These are phyloP conservation scores for Xylota sylvarum DNA, from an alignment of 2,888 invertebrate genomes.

Conservation along the genomic window DNA sequence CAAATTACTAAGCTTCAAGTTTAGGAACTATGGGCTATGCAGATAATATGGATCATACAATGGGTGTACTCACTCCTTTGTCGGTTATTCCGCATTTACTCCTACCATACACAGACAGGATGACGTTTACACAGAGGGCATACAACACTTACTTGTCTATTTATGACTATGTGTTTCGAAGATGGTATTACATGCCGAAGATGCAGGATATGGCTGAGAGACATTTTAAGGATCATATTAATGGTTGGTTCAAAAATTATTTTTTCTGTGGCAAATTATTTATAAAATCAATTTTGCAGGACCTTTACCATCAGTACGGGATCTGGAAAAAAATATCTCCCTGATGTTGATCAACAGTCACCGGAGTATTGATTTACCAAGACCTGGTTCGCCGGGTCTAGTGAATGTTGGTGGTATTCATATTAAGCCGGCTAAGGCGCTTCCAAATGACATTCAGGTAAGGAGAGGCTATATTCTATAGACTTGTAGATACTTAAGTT, in stretches of 20 bases:
- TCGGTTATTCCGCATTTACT: conserved; percentile 83
- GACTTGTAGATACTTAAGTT: too few species aligned
- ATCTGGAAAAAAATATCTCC: conserved; percentile 85
- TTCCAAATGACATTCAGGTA: conserved; percentile 82
- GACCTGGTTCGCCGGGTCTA: conserved; percentile 84
- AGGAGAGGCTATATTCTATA: neutral
- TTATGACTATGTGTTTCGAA: conserved; percentile 81
- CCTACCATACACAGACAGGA: conserved; percentile 83
- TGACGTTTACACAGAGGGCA: conserved; percentile 83
- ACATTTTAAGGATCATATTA: conserved; percentile 80
- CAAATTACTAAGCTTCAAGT: neutral
- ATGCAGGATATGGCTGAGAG: conserved; percentile 83
- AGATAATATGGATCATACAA: conserved; percentile 84
- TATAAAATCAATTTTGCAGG: conserved; percentile 78
- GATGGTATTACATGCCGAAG: conserved; percentile 83
- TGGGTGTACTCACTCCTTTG: conserved; percentile 84
- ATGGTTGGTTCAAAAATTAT: conserved; percentile 79
- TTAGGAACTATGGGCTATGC: conserved; percentile 84
- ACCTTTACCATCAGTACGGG: conserved; percentile 83
- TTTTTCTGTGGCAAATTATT: too few species aligned
- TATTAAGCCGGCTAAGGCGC: conserved; percentile 81
- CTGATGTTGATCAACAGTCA: conserved; percentile 86
- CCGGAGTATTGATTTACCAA: conserved; percentile 85
- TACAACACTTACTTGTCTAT: conserved; percentile 83
- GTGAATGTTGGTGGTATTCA: conserved; percentile 84